These are phyloP conservation scores for Neosalanx taihuensis DNA, from an alignment of 2,797 vertebrate species.

Conservation along the genomic window DNA sequence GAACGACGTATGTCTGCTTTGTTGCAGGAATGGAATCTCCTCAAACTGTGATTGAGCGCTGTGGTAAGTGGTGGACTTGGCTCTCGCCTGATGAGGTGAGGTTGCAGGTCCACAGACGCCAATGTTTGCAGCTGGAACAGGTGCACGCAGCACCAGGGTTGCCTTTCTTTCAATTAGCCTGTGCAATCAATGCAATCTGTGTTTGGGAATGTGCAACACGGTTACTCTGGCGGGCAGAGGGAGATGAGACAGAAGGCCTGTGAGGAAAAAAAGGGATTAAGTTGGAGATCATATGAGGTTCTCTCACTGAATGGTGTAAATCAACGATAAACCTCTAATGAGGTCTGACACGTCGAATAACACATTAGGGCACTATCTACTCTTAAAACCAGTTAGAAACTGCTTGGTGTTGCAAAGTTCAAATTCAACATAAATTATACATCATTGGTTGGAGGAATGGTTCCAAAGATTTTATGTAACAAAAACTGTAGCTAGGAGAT, in stretches of 20 bases:
- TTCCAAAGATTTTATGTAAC: background rate
- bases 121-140: constrained; percentile 63
- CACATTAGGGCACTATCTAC: background rate
- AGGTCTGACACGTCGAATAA: background rate
- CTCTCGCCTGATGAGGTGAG: constrained; percentile 63
- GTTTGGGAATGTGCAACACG: constrained; percentile 59
- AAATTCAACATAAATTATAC: background rate
- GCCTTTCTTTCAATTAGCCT: constrained; percentile 72
- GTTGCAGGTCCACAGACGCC: constrained; percentile 43
- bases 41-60: constrained; percentile 59
- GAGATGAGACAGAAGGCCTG: constrained; percentile 31
- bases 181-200: constrained; percentile 70
- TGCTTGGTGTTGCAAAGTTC: background rate
- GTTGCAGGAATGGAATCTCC: constrained; percentile 53
- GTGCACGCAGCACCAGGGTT: constrained; percentile 53
- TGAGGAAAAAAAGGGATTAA: constrained; percentile 12
- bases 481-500: background rate
- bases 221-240: constrained; percentile 40
- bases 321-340: background rate
- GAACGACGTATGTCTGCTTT: constrained; percentile 41
- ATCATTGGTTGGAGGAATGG: background rate
- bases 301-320: background rate
- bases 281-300: constrained; percentile 15
- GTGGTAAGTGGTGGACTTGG: constrained; percentile 54
- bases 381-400: background rate